Conservation (phyloP, 2,113 vertebrate species). For the Ceratotherium simum region DNA sequence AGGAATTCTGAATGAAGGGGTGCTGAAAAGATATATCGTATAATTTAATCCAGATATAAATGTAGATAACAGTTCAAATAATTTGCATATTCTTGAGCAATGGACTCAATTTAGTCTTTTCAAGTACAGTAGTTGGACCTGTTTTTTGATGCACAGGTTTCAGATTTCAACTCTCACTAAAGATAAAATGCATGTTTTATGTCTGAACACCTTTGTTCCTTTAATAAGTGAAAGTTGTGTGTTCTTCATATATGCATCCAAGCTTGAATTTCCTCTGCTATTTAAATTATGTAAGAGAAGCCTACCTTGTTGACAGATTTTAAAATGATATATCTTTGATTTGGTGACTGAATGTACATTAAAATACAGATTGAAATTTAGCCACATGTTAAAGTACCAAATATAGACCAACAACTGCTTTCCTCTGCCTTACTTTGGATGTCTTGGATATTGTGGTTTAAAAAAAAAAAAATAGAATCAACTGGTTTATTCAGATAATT, state of each 20-base stretch:
- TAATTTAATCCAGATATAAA: background rate
- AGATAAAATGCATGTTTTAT: background rate
- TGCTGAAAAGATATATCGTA: background rate
- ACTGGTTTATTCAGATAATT: background rate
- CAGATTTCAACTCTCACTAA: background rate
- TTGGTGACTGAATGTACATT: background rate
- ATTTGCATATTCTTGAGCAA: background rate
- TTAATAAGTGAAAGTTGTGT: background rate
- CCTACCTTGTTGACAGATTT: constrained; percentile 27
- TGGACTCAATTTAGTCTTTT: background rate
- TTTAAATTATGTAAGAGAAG: constrained; percentile 28
- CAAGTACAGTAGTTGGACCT: background rate
- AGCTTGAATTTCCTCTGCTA: constrained; percentile 7
- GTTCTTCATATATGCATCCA: background rate
- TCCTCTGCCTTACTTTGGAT: background rate
- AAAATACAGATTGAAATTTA: constrained; percentile 15
- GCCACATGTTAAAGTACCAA: background rate
- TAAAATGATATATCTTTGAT: background rate
- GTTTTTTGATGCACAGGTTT: background rate
- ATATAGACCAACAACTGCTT: background rate
- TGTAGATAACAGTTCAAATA: constrained; percentile 7
- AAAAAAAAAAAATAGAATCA: background rate
- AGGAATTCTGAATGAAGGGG: background rate
- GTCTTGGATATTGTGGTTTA: background rate
- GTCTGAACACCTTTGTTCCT: background rate